Percentiles rank a stretch among this genome's conserved stretches.
phyloP scores from a whole-genome alignment of 2,797 vertebrate genomes.

The Pantherophis alleghaniensis region DNA sequence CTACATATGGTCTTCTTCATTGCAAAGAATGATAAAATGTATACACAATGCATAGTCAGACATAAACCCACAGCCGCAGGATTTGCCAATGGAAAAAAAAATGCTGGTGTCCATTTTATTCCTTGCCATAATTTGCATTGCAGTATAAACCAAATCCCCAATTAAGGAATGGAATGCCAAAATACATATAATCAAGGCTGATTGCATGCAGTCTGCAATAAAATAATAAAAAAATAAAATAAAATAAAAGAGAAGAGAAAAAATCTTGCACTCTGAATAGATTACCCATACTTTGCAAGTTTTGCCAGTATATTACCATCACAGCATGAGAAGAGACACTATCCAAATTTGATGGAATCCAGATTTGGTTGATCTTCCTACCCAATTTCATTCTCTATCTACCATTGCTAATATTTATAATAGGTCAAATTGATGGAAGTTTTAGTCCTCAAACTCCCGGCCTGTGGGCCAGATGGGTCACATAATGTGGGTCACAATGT shows the following conservation, averaged over 20 bases:
- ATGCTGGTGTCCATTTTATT: constrained; percentile 11
- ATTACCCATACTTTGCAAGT: background rate
- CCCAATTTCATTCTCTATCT: background rate
- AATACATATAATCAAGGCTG: constrained; percentile 21
- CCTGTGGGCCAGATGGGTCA: no score
- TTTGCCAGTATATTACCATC: background rate
- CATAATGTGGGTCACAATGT: no score
- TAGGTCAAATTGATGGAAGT: background rate
- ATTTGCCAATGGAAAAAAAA: background rate
- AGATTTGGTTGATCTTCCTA: background rate
- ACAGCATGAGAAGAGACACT: background rate
- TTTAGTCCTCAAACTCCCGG: background rate
- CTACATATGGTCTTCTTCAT: constrained; percentile 21
- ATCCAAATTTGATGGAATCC: background rate
- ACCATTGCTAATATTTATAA: background rate
- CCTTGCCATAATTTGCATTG: constrained; percentile 28
- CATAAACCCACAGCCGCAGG: constrained; percentile 11
- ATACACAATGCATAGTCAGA: constrained; percentile 8
- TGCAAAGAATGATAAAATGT: constrained; percentile 15
- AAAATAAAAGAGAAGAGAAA: background rate
- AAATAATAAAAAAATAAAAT: background rate
- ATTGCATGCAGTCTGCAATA: background rate
- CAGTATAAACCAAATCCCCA: constrained; percentile 26
- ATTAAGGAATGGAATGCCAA: constrained; percentile 23
- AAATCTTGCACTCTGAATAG: background rate